A percentile compares a stretch with the other conserved stretches of the same genome.
Conservation (phyloP, 2,113 vertebrate species). For the Hemibagrus wyckioides region DNA sequence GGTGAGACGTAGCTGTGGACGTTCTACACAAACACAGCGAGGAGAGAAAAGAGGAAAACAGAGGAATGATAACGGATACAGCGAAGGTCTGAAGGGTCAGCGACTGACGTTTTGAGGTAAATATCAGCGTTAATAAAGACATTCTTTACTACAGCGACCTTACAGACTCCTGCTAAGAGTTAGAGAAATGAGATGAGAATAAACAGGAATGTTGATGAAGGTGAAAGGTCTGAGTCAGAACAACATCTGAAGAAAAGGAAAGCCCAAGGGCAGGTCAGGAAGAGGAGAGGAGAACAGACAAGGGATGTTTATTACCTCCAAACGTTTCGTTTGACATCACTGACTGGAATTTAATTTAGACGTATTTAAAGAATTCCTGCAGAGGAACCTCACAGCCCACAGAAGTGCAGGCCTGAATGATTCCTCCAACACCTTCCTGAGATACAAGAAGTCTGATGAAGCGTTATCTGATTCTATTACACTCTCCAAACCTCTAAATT, state of each 20-base stretch:
- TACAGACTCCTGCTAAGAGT: neutral
- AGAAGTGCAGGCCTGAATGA: neutral
- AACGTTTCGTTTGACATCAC: neutral
- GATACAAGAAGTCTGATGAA: too few species aligned
- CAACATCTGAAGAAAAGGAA: neutral
- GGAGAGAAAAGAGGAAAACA: neutral
- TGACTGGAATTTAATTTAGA: neutral
- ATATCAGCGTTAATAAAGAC: neutral
- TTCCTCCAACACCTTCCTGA: neutral
- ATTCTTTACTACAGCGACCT: neutral
- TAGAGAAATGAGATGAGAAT: neutral
- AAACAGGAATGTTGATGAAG: neutral
- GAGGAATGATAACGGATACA: neutral
- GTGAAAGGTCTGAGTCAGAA: neutral
- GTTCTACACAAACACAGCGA: slow-evolving; percentile 24
- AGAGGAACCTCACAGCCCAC: neutral
- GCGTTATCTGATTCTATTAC: neutral
- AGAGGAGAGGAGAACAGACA: slow-evolving; percentile 12
- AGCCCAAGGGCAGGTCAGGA: neutral
- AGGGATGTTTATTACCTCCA: neutral
- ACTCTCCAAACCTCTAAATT: neutral
- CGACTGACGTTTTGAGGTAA: neutral
- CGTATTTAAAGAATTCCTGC: neutral
- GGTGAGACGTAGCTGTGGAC: slow-evolving; percentile 57
- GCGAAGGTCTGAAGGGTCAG: slow-evolving; percentile 2